Evolutionary conservation across 2,797 vertebrate genomes (phyloP).

Genomic region (Anolis apletophallus): DNA sequence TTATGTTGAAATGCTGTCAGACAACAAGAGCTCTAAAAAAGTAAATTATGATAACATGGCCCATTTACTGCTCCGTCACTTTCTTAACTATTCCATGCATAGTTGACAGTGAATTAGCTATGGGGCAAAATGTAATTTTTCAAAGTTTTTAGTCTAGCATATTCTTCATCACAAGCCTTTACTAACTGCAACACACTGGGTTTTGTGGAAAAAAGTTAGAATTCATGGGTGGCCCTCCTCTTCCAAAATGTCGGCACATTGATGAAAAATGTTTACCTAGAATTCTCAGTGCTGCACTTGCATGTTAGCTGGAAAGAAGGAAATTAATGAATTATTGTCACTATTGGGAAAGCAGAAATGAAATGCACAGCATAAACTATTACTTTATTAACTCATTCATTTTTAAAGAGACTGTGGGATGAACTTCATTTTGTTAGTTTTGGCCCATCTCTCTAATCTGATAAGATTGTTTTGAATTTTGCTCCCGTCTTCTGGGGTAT

Average conservation of each 20-base stretch:
- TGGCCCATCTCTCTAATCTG: too few relatives aligned
- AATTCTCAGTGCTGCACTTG: too few relatives aligned
- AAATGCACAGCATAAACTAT: too few relatives aligned
- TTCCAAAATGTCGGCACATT: neutral
- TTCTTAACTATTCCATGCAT: slow-evolving; percentile 11
- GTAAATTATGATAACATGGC: neutral
- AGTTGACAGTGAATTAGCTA: slow-evolving; percentile 1
- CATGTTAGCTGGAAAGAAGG: neutral
- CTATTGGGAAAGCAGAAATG: too few relatives aligned
- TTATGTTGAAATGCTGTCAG: neutral
- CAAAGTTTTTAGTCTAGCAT: neutral
- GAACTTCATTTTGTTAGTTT: too few relatives aligned
- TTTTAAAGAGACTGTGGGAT: too few relatives aligned
- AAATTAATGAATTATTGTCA: too few relatives aligned
- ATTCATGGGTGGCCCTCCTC: neutral
- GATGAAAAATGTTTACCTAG: neutral
- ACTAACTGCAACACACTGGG: neutral
- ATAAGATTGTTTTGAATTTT: too few relatives aligned
- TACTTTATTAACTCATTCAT: too few relatives aligned
- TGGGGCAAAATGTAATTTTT: neutral
- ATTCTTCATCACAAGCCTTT: neutral
- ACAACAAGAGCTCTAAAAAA: neutral
- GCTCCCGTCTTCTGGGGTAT: too few relatives aligned
- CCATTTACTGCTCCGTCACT: neutral
- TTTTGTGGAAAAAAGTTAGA: neutral